A percentile compares a stretch with the other conserved stretches of the same genome.
phyloP scores from a whole-genome alignment of 1,140 invertebrate genomes.

The Drosophila punjabiensis region DNA sequence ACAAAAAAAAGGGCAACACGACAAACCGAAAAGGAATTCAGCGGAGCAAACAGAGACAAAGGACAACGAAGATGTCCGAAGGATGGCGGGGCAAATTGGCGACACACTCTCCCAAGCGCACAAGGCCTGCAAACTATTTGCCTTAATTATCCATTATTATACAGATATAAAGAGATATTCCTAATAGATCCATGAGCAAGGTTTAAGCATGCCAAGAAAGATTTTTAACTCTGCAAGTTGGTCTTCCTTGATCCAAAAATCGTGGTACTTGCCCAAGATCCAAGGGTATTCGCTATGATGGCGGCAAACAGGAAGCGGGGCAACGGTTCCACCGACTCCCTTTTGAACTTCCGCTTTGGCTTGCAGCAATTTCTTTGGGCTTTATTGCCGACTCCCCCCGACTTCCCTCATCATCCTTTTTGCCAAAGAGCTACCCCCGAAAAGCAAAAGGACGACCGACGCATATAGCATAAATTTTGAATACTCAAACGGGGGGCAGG shows the following conservation, averaged over 20 bases:
- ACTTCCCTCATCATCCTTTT: neutral
- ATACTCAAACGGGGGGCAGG: constrained; percentile 37
- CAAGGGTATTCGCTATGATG: constrained; percentile 45
- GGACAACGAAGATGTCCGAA: constrained; percentile 5
- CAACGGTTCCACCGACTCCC: constrained; percentile 75
- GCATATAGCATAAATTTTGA: constrained; percentile 84
- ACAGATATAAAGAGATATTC: neutral
- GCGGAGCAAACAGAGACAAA: constrained; percentile 41
- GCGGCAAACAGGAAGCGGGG: constrained; percentile 71
- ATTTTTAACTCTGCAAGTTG: neutral
- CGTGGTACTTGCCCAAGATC: neutral
- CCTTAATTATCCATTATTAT: neutral
- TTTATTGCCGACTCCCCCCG: constrained; percentile 60
- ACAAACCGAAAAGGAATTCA: constrained; percentile 57
- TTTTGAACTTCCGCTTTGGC: constrained; percentile 79
- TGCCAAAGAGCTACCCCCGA: neutral
- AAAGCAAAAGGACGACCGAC: constrained; percentile 51
- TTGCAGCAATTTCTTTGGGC: constrained; percentile 82
- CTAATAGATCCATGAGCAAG: neutral
- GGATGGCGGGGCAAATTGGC: constrained; percentile 2
- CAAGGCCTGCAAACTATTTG: neutral
- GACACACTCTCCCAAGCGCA: constrained; percentile 1
- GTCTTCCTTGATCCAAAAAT: neutral
- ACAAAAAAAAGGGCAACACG: constrained; percentile 50
- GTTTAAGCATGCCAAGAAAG: neutral